A percentile compares a stretch with the other conserved stretches of the same genome.
Evolutionary conservation across 2,797 vertebrate genomes (phyloP).

Genomic region (Alca torda): DNA sequence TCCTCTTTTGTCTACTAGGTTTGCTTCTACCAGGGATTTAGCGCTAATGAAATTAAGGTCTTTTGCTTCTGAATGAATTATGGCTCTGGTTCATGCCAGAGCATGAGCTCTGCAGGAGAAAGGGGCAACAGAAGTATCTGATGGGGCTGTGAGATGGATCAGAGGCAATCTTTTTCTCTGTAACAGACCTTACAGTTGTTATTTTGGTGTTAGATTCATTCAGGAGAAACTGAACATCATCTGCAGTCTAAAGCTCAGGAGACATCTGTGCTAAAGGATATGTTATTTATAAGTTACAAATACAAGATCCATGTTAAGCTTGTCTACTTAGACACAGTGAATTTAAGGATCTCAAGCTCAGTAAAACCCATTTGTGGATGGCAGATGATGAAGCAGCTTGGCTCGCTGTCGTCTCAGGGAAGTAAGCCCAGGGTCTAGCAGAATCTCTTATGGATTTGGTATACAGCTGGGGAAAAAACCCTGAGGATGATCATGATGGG

Average conservation of each 20-base stretch:
- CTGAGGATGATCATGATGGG: neutral
- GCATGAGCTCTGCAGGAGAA: neutral
- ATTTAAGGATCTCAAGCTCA: neutral
- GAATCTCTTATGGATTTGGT: neutral
- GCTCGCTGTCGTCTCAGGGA: neutral
- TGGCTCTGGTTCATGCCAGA: neutral
- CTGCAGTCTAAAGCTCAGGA: neutral
- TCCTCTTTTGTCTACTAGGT: neutral
- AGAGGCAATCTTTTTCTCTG: accelerated
- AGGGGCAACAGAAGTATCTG: neutral
- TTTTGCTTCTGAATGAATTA: neutral
- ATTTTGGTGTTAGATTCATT: neutral
- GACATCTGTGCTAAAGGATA: neutral
- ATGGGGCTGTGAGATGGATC: neutral
- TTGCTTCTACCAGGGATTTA: neutral
- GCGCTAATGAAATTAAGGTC: slow-evolving; percentile 13
- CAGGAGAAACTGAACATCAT: neutral
- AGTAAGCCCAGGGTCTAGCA: neutral
- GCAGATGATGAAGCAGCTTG: neutral
- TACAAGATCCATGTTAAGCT: neutral
- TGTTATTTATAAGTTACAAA: neutral
- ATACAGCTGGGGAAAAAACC: neutral
- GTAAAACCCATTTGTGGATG: neutral
- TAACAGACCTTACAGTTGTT: neutral
- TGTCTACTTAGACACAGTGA: neutral